A percentile compares a stretch with the other conserved stretches of the same genome.
Conservation (phyloP, 2,113 vertebrate genomes). For the Mesitornis unicolor region DNA sequence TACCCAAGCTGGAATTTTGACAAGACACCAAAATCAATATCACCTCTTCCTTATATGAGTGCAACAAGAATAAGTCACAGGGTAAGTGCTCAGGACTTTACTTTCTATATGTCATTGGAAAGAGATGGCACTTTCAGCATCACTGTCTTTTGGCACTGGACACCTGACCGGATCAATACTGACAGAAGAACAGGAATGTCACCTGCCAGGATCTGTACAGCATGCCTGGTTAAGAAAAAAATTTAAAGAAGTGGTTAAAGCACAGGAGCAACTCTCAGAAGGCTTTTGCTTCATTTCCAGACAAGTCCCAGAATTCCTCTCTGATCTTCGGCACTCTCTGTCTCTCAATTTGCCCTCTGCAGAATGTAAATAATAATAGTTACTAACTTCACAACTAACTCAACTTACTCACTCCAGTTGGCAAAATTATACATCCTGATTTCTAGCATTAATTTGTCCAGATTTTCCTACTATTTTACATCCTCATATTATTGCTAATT, state of each 20-base stretch:
- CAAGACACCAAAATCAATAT: background rate
- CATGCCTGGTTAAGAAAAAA: background rate
- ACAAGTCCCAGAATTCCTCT: background rate
- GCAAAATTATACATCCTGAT: background rate
- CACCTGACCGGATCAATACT: background rate
- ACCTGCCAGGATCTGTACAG: background rate
- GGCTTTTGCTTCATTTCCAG: background rate
- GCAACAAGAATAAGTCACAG: background rate
- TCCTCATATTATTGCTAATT: background rate
- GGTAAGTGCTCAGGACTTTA: background rate
- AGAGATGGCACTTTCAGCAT: background rate
- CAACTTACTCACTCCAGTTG: background rate
- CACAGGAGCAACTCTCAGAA: background rate
- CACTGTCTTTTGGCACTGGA: background rate
- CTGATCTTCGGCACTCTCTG: background rate
- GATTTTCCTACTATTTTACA: background rate
- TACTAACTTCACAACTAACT: background rate
- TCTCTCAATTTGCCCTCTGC: background rate
- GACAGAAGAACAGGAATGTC: background rate
- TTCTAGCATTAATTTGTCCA: background rate
- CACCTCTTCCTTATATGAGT: background rate
- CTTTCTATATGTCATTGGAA: background rate
- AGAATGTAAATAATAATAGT: background rate
- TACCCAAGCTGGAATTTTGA: background rate
- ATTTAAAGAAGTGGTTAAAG: background rate